Base-by-base conservation (phyloP, 1,140 invertebrate genomes). In the Magallana angulata region DNA sequence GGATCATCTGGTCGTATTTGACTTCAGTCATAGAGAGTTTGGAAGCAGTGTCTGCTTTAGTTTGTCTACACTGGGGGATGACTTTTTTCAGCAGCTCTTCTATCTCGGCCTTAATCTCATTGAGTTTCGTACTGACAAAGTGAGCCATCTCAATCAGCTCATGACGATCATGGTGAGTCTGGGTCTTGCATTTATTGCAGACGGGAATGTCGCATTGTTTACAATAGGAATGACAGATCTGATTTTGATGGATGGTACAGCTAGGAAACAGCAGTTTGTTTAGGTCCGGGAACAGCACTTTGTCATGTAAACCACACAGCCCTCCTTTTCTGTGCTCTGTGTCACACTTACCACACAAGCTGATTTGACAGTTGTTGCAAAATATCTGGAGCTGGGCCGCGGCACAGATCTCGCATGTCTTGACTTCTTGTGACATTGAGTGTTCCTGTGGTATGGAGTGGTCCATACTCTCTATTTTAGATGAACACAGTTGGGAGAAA, bases 351-450 rank as follows among this genome's bases (percentile, higher is more conserved):
- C 18, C 18, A n/a, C 60, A 64, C 60, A 64, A 18, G 60, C 18
- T 64, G 60, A 64, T 18, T 64, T 64, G 60, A 64, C 60, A 64
- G 60, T 64, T 64, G 14, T 64, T 64, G 18, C 60, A 64, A 18
- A 64, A 64, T 64, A n/a, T 64, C 60, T 64, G 60, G 14, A 14
- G 60, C 1, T 16, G 16, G 60, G 60, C 60, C 0, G 16, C 18
- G 16, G 18, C 16, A 64, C 60, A 64, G 7, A 64, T 64, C 16
- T 64, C 12, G 18, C 60, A 64, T 7, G 60, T 64, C 16, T n/a
- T 64, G 12, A 64, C 60, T 16, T 64, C 60, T 18, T 64, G 60
- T 64, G 60, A 16, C 18, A 64, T 64, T 16, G 60, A 14, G 18
- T 64, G 60, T 64, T 64, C 60, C 60, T 48, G 36, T 48, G 36